Conservation (phyloP, 2,797 vertebrate species). For the Arnoldichthys spilopterus region DNA sequence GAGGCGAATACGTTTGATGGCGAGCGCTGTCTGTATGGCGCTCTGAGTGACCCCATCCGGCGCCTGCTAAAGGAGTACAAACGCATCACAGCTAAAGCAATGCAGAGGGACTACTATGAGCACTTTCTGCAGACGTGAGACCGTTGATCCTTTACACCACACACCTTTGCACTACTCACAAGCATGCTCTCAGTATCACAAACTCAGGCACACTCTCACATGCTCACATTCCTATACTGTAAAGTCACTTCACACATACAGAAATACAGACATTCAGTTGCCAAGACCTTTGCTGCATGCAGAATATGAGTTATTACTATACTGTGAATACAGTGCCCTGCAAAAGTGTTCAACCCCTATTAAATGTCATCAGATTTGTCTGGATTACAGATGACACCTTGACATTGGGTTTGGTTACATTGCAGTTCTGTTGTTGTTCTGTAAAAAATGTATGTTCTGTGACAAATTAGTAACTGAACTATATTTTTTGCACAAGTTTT, state of each 20-base stretch:
- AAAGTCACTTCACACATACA: neutral
- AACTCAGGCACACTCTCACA: neutral
- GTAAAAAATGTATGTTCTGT: too few relatives aligned
- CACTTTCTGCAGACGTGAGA: constrained; percentile 92
- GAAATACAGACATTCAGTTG: neutral
- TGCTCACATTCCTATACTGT: neutral
- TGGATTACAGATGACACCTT: too few relatives aligned
- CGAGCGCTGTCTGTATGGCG: constrained; percentile 92
- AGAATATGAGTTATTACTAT: neutral
- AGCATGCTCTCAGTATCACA: neutral
- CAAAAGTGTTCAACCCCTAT: too few relatives aligned
- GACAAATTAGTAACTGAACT: too few relatives aligned
- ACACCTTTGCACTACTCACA: too few relatives aligned
- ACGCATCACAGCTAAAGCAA: constrained; percentile 86
- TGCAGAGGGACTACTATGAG: constrained; percentile 90
- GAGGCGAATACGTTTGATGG: constrained; percentile 98
- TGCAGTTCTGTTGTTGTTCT: too few relatives aligned
- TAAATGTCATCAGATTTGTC: too few relatives aligned
- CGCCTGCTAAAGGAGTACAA: constrained; percentile 93
- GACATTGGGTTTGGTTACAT: too few relatives aligned
- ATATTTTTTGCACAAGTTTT: too few relatives aligned
- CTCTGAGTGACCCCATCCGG: constrained; percentile 88
- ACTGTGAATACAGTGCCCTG: too few relatives aligned
- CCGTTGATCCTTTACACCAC: neutral
- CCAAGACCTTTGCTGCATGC: neutral